A percentile compares a stretch with the other conserved stretches of the same genome.
Conservation (phyloP, 2,113 vertebrate species). For the Okapia johnstoni region DNA sequence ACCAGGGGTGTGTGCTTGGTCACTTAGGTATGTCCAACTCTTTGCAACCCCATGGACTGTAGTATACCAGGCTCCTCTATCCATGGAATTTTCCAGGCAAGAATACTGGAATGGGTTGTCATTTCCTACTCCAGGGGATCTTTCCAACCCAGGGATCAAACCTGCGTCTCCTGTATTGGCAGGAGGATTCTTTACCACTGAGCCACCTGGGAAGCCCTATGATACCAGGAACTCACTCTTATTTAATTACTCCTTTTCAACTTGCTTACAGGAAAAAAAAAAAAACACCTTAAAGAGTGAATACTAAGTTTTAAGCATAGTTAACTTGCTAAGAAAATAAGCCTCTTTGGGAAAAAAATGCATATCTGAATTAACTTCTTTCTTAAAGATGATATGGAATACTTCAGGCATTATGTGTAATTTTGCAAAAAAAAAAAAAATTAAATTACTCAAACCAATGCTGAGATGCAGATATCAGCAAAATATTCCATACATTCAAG, state of each 20-base stretch:
- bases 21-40: neutral
- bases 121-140: neutral
- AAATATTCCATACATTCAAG: neutral
- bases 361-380: neutral
- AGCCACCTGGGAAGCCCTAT: neutral
- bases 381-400: neutral
- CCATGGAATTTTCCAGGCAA: neutral
- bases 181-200: neutral
- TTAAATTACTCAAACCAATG: neutral
- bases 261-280: neutral
- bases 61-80: neutral
- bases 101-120: neutral
- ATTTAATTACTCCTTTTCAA: neutral
- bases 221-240: neutral
- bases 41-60: neutral
- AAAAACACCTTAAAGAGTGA: neutral
- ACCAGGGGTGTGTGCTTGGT: neutral
- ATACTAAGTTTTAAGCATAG: neutral
- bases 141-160: neutral
- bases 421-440: neutral
- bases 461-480: neutral
- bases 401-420: neutral
- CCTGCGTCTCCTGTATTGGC: neutral
- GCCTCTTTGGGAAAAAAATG: neutral
- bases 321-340: conserved; percentile 15